Conservation (phyloP, 2,888 invertebrate species). For the Caradrina kadenii region DNA sequence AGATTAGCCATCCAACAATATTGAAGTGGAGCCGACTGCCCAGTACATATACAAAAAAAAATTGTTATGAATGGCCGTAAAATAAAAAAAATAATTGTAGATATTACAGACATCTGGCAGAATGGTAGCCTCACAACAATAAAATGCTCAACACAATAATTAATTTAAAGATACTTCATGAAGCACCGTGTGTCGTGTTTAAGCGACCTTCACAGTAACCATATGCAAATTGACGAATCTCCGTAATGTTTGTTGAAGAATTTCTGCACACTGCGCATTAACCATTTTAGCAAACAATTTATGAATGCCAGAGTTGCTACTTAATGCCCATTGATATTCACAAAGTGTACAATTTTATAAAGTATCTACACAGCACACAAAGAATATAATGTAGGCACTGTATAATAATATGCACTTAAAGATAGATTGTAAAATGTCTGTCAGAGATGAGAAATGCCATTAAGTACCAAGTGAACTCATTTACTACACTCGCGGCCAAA, state of each 20-base stretch:
- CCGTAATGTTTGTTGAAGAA: conserved; percentile 25
- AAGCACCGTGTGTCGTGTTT: background rate
- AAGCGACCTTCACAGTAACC: conserved; percentile 36
- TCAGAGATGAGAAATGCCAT: background rate
- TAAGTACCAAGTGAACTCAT: conserved; percentile 4
- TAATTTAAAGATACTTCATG: background rate
- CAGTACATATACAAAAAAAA: background rate
- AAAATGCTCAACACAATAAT: conserved; percentile 1
- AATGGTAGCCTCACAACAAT: background rate
- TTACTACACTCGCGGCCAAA: conserved; percentile 17
- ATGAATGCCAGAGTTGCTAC: conserved; percentile 48
- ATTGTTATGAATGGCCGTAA: background rate
- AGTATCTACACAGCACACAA: conserved; percentile 29
- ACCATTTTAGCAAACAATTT: conserved; percentile 57
- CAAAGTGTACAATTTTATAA: conserved; percentile 48
- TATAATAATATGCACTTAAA: conserved; percentile 6
- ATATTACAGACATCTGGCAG: background rate
- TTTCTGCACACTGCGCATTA: conserved; percentile 50
- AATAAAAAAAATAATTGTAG: background rate
- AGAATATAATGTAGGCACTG: conserved; percentile 38
- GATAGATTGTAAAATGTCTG: background rate
- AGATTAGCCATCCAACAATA: background rate
- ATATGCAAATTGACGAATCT: conserved; percentile 51
- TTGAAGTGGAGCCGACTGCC: too few species aligned
- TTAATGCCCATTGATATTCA: conserved; percentile 58